Evolutionary conservation across 2,797 vertebrate genomes (phyloP).

Genomic region (Myotis findleyi): DNA sequence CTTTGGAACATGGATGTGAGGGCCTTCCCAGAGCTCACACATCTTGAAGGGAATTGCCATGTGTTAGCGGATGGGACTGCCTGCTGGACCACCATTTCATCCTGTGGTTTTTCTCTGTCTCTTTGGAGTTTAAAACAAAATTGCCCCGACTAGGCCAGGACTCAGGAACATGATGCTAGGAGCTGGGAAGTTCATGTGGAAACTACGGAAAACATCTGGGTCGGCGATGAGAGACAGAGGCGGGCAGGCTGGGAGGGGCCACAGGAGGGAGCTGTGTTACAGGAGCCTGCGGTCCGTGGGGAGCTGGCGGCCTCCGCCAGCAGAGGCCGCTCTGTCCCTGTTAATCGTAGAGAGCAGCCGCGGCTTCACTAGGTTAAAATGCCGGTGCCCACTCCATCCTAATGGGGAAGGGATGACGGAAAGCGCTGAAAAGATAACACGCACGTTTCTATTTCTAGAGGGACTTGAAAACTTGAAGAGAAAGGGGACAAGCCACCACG

Average conservation of each 20-base stretch:
- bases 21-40: background rate
- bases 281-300: rapidly evolving
- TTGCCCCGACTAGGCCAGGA: no score
- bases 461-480: conserved; percentile 76
- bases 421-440: rapidly evolving
- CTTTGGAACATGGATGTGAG: rapidly evolving
- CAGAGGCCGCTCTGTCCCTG: background rate
- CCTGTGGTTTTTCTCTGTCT: background rate
- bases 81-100: rapidly evolving
- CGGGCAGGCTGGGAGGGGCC: background rate
- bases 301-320: background rate
- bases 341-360: rapidly evolving
- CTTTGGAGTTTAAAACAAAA: background rate
- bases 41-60: rapidly evolving
- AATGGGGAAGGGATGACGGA: no score
- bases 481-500: background rate
- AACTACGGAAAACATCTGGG: rapidly evolving
- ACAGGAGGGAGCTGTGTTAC: no score
- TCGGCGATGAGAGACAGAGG: rapidly evolving
- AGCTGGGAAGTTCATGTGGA: background rate
- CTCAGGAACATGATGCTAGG: rapidly evolving
- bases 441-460: conserved; percentile 61
- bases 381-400: rapidly evolving
- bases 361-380: rapidly evolving
- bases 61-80: rapidly evolving